Evolutionary conservation across 2,113 vertebrate species (phyloP).

Genomic region (Melanotaenia duboulayi): DNA sequence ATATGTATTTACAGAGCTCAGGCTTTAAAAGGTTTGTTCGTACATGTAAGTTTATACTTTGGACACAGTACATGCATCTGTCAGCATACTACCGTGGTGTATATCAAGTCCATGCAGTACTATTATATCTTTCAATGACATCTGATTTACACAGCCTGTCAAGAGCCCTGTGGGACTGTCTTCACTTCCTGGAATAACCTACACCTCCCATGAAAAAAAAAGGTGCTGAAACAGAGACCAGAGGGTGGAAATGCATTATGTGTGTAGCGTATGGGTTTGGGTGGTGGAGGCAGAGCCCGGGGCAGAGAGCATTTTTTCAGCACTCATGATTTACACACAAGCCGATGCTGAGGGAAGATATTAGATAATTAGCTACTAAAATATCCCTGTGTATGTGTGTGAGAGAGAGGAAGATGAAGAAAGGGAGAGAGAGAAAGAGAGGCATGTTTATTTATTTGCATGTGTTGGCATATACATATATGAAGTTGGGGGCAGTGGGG

Average conservation of each 20-base stretch:
- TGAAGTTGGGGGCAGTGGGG: not conserved
- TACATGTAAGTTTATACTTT: slow-evolving; percentile 12
- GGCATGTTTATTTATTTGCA: slow-evolving; percentile 31
- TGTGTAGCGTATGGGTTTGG: slow-evolving; percentile 20
- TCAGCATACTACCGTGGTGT: slow-evolving; percentile 58
- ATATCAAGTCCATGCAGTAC: slow-evolving; percentile 65
- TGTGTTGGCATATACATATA: slow-evolving; percentile 7
- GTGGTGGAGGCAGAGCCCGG: slow-evolving; percentile 34
- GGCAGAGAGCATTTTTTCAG: slow-evolving; percentile 44
- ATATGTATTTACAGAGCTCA: not conserved
- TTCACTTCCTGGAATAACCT: slow-evolving; percentile 76
- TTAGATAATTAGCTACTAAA: slow-evolving; percentile 72
- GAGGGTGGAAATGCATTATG: slow-evolving; percentile 14
- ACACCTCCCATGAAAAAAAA: slow-evolving; percentile 41
- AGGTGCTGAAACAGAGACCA: slow-evolving; percentile 40
- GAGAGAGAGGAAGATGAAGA: not conserved
- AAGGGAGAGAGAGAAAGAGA: not conserved
- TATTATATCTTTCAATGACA: slow-evolving; percentile 76
- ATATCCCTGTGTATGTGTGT: slow-evolving; percentile 21
- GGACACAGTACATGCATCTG: slow-evolving; percentile 45
- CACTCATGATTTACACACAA: slow-evolving; percentile 62
- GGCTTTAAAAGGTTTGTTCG: slow-evolving; percentile 14
- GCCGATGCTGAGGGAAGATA: slow-evolving; percentile 51
- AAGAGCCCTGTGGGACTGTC: slow-evolving; percentile 58
- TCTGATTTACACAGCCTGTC: slow-evolving; percentile 79